Conservation (phyloP, 1,140 invertebrate species). For the Bombus haemorrhoidalis region DNA sequence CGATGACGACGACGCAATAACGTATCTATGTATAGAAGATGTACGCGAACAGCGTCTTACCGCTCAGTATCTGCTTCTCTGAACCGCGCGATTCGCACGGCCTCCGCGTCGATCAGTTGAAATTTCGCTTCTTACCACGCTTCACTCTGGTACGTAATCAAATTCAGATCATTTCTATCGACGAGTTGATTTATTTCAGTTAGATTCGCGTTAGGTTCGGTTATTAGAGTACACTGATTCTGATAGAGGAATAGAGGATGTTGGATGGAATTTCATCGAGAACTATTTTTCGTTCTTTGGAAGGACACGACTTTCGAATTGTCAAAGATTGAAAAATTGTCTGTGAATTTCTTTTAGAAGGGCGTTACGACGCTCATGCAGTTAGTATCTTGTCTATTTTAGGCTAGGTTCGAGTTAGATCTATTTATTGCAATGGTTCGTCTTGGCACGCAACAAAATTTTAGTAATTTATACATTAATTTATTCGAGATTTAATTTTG, state of each 20-base stretch:
- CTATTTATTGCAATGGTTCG: not conserved
- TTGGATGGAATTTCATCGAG: too few relatives aligned
- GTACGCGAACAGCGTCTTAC: not conserved
- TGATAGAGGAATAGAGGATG: too few relatives aligned
- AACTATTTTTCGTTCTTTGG: too few relatives aligned
- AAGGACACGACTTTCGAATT: too few relatives aligned
- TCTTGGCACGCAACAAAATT: not conserved
- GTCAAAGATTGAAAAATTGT: too few relatives aligned
- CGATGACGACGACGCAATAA: slow-evolving; percentile 15
- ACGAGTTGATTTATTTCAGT: not conserved
- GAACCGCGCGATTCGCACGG: not conserved
- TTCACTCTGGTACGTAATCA: not conserved
- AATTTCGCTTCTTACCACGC: not conserved
- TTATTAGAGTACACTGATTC: too few relatives aligned
- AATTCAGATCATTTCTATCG: not conserved
- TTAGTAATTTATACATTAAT: not conserved
- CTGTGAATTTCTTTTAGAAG: too few relatives aligned
- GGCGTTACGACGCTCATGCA: too few relatives aligned
- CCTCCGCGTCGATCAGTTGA: not conserved
- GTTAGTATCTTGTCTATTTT: too few relatives aligned
- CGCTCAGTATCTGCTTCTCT: not conserved
- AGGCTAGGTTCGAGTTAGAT: not conserved
- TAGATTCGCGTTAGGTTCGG: not conserved
- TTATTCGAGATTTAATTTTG: not conserved
- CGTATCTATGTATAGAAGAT: not conserved